These are phyloP conservation scores for Tenthredo amoena DNA, from an alignment of 2,888 invertebrate species.

Conservation along the genomic window DNA sequence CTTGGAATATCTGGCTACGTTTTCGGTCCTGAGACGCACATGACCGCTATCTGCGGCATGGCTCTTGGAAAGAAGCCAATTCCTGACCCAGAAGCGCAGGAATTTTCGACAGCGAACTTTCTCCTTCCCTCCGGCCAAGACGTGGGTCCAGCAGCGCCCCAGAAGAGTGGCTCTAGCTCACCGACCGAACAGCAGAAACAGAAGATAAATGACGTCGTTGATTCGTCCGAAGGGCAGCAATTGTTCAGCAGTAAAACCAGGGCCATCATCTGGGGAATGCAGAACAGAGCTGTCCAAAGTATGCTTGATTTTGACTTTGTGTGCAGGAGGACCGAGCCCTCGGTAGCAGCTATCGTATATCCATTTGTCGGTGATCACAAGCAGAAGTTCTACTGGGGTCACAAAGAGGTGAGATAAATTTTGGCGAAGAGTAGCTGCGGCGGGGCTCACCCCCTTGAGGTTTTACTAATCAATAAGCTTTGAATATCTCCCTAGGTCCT, in stretches of 20 bases:
- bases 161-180: constrained; percentile 56
- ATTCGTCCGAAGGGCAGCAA: constrained; percentile 71
- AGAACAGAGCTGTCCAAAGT: constrained; percentile 96
- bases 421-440: neutral
- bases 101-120: constrained; percentile 94
- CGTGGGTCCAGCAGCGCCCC: constrained; percentile 69
- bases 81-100: constrained; percentile 85
- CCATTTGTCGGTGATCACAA: constrained; percentile 99
- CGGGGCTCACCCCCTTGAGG: neutral
- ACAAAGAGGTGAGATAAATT: constrained; percentile 88
- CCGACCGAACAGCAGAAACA: neutral
- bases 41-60: constrained; percentile 99
- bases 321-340: constrained; percentile 92
- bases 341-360: constrained; percentile 97
- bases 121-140: constrained; percentile 89
- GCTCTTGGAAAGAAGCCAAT: constrained; percentile 95
- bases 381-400: constrained; percentile 99
- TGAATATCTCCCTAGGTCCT: constrained; percentile 70
- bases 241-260: constrained; percentile 92
- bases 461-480: neutral
- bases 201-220: constrained; percentile 20
- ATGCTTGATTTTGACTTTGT: constrained; percentile 98
- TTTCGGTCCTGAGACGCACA: constrained; percentile 99
- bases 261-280: constrained; percentile 99
- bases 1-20: constrained; percentile 96